Evolutionary conservation across 1,140 invertebrate genomes (phyloP).

Genomic region (Callitettix versicolor): DNA sequence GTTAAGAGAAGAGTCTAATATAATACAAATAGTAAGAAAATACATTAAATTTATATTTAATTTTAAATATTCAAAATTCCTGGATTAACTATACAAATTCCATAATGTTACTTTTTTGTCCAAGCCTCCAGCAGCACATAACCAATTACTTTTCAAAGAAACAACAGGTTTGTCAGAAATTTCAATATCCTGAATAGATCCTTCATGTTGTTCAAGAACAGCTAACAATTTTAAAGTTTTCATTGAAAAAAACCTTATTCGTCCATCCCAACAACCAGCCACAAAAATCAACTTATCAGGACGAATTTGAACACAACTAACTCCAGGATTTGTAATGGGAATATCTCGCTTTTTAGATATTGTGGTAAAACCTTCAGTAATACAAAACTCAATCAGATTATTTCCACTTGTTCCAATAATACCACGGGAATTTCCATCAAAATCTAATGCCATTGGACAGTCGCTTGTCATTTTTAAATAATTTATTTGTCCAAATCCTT

Average conservation of each 20-base stretch:
- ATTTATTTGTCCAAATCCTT: conserved; percentile 41
- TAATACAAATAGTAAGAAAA: no score
- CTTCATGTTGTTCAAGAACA: conserved; percentile 57
- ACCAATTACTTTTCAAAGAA: conserved; percentile 48
- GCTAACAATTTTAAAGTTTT: conserved; percentile 62
- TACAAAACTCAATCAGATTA: conserved; percentile 36
- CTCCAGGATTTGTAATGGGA: conserved; percentile 56
- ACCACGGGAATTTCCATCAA: conserved; percentile 45
- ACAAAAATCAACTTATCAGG: conserved; percentile 63
- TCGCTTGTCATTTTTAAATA: conserved; percentile 37
- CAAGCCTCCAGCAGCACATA: conserved; percentile 59
- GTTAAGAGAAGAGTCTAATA: no score
- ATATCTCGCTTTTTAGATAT: conserved; percentile 46
- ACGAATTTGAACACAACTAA: conserved; percentile 54
- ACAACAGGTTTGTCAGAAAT: conserved; percentile 49
- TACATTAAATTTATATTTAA: no score
- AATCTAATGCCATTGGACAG: conserved; percentile 56
- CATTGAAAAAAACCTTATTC: conserved; percentile 65
- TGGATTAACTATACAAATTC: conserved; percentile 45
- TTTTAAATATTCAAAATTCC: no score
- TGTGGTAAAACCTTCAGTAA: conserved; percentile 26
- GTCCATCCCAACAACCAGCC: conserved; percentile 63
- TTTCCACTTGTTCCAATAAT: conserved; percentile 50
- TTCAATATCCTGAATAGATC: conserved; percentile 52
- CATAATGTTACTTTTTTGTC: conserved; percentile 62